Conservation (phyloP, 2,113 vertebrate genomes). For the Chaetops frenatus region DNA sequence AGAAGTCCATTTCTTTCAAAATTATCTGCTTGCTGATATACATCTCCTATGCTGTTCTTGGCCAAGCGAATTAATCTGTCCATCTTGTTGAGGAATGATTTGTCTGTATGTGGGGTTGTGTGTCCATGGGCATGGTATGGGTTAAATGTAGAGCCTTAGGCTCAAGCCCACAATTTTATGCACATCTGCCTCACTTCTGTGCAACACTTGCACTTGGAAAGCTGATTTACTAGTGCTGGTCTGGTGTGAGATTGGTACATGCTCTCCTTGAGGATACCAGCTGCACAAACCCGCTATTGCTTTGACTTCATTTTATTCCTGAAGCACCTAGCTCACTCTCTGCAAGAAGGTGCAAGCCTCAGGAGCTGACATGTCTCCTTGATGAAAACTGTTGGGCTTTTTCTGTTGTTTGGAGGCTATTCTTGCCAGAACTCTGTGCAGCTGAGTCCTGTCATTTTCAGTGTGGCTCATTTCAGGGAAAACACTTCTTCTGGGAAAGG, state of each 20-base stretch:
- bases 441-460: neutral
- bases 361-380: neutral
- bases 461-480: neutral
- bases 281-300: neutral
- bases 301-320: neutral
- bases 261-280: neutral
- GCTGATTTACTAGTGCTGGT: neutral
- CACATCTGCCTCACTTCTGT: neutral
- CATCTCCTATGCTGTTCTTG: neutral
- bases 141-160: neutral
- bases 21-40: neutral
- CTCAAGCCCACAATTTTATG: neutral
- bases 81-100: neutral
- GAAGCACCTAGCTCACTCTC: neutral
- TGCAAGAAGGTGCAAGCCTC: neutral
- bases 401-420: neutral
- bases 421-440: neutral
- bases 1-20: neutral
- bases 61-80: neutral
- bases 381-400: neutral
- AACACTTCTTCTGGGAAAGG: neutral
- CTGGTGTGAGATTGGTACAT: neutral
- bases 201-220: neutral
- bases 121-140: rapidly evolving
- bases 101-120: neutral